phyloP scores from a whole-genome alignment of 2,113 vertebrate genomes.

The Trogon melanurus region DNA sequence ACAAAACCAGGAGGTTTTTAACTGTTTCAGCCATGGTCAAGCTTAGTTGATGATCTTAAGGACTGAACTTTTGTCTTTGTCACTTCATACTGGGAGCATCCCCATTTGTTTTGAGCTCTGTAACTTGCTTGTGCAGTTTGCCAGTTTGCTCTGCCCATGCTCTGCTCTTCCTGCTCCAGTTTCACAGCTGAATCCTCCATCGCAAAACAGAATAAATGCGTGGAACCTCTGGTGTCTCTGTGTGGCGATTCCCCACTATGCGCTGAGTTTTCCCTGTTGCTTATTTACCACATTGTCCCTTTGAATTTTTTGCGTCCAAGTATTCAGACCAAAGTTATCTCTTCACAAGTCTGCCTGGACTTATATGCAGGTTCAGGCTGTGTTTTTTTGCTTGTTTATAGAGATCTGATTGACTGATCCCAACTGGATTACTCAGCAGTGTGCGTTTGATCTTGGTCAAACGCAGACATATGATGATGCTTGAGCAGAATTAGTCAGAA shows the following conservation, averaged over 20 bases:
- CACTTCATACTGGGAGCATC: not conserved
- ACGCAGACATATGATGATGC: not conserved
- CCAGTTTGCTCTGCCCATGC: not conserved
- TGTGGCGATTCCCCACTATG: not conserved
- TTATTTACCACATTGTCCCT: not conserved
- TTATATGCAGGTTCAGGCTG: not conserved
- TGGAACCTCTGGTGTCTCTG: not conserved
- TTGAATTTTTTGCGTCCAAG: not conserved
- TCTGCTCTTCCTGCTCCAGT: not conserved
- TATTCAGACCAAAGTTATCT: not conserved
- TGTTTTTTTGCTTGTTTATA: not conserved
- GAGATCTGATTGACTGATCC: not conserved
- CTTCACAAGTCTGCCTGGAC: not conserved
- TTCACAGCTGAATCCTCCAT: not conserved
- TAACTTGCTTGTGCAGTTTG: not conserved
- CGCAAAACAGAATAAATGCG: not conserved
- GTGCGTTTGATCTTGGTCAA: not conserved
- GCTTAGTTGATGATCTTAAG: not conserved
- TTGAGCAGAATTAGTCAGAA: not conserved
- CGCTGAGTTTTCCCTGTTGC: rapidly evolving
- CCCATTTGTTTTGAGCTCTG: not conserved
- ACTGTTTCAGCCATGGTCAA: not conserved
- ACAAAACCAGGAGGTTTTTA: not conserved
- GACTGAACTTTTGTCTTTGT: not conserved
- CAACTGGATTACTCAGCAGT: not conserved